Evolutionary conservation across 1,140 invertebrate genomes (phyloP).

Genomic region (Ylistrum balloti): DNA sequence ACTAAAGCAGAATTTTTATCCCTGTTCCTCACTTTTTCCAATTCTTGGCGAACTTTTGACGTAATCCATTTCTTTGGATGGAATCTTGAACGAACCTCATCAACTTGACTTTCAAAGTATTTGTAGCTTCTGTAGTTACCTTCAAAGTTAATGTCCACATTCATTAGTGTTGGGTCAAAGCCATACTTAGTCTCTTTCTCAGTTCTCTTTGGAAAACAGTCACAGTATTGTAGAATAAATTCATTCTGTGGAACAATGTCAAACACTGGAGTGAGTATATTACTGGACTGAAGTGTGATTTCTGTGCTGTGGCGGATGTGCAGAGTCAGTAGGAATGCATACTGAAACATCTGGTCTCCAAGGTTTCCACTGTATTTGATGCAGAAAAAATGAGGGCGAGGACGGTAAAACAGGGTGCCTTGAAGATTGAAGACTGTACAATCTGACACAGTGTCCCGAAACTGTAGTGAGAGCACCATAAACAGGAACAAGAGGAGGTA

Average conservation of each 20-base stretch:
- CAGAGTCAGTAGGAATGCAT: background rate
- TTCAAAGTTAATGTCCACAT: background rate
- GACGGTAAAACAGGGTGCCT: background rate
- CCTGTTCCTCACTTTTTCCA: background rate
- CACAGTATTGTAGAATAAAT: constrained; percentile 27
- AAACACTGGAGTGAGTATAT: background rate
- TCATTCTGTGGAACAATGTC: constrained; percentile 23
- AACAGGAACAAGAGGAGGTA: constrained; percentile 29
- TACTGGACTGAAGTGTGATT: background rate
- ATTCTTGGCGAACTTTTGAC: background rate
- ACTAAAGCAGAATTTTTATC: background rate
- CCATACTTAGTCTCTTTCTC: background rate
- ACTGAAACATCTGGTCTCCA: constrained; percentile 23
- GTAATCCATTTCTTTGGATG: background rate
- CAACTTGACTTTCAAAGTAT: constrained; percentile 7
- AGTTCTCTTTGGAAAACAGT: background rate
- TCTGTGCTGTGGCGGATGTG: background rate
- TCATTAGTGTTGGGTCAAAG: background rate
- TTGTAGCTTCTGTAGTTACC: background rate
- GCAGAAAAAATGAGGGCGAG: constrained; percentile 17
- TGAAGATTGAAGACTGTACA: background rate
- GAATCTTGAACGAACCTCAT: constrained; percentile 12
- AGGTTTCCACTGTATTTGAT: background rate
- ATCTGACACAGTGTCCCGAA: background rate
- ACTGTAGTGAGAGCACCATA: background rate